phyloP scores from a whole-genome alignment of 2,113 vertebrate species.

The Oostethus manadensis region DNA sequence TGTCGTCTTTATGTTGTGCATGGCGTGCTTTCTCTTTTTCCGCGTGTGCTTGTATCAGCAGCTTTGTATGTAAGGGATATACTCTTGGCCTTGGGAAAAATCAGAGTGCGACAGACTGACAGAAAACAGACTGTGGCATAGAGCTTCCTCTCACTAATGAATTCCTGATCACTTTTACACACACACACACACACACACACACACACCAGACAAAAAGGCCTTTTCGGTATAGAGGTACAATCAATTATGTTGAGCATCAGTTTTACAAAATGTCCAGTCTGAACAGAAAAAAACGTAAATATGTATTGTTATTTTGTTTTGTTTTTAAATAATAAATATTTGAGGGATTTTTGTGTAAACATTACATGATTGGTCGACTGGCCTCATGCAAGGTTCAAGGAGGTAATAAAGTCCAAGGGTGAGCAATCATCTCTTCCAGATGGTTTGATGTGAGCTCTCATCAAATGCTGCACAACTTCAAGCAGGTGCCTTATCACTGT shows the following conservation, averaged over 20 bases:
- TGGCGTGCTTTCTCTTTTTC: slow-evolving; percentile 19
- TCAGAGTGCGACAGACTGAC: slow-evolving; percentile 50
- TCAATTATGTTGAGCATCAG: background rate
- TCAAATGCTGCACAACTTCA: background rate
- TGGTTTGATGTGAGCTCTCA: slow-evolving; percentile 1
- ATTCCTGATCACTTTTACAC: slow-evolving; percentile 53
- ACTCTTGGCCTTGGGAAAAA: slow-evolving; percentile 63
- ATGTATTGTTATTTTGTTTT: background rate
- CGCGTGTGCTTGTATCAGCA: slow-evolving; percentile 21
- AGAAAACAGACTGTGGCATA: slow-evolving; percentile 60
- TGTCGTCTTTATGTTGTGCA: background rate
- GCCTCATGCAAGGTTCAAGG: slow-evolving; percentile 15
- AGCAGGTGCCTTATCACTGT: background rate
- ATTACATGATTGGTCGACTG: slow-evolving; percentile 1
- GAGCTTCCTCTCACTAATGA: slow-evolving; percentile 64
- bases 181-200: slow-evolving; percentile 17
- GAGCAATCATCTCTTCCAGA: slow-evolving; percentile 2
- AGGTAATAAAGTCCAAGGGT: slow-evolving; percentile 9
- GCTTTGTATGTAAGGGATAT: slow-evolving; percentile 48
- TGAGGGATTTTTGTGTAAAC: background rate
- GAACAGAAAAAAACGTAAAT: background rate
- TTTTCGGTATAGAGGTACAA: slow-evolving; percentile 14
- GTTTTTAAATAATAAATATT: background rate
- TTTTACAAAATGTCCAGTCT: background rate
- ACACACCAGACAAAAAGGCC: slow-evolving; percentile 8